Evolutionary conservation across 2,888 invertebrate genomes (phyloP).

Genomic region (Caenorhabditis imperialis): DNA sequence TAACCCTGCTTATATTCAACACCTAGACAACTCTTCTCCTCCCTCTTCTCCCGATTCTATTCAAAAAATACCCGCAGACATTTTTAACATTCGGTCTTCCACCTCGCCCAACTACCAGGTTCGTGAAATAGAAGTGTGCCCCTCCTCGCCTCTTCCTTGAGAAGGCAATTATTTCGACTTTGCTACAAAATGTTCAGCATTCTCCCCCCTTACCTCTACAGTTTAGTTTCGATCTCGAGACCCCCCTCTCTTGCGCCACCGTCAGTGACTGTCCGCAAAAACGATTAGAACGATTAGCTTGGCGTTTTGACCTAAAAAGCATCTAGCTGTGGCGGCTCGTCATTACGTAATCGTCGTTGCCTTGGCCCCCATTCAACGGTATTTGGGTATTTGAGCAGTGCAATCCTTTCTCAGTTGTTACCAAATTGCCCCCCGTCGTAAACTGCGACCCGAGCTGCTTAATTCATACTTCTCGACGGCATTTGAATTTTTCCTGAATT

Average conservation of each 20-base stretch:
- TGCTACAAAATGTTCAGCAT: conserved; percentile 26
- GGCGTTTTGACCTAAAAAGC: conserved; percentile 58
- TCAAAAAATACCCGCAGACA: conserved; percentile 19
- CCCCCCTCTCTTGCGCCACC: conserved; percentile 10
- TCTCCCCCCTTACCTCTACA: not conserved
- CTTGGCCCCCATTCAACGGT: not conserved
- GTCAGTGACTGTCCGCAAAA: conserved; percentile 32
- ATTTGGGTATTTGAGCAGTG: conserved; percentile 2
- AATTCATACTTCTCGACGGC: conserved; percentile 1
- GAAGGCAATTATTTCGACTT: conserved; percentile 37
- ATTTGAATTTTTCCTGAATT: conserved; percentile 3
- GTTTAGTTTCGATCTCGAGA: conserved; percentile 30
- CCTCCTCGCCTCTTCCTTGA: not conserved
- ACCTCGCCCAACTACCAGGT: not conserved
- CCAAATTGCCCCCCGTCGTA: conserved; percentile 11
- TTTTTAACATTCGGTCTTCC: conserved; percentile 14
- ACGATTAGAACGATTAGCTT: conserved; percentile 60
- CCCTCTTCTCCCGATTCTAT: conserved; percentile 16
- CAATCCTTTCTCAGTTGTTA: conserved; percentile 10
- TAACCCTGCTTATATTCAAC: too few species aligned
- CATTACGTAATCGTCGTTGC: conserved; percentile 32
- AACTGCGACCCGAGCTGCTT: conserved; percentile 8
- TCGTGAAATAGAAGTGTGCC: conserved; percentile 6
- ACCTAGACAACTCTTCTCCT: too few species aligned
- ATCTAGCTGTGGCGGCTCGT: conserved; percentile 40